Evolutionary conservation across 2,113 vertebrate genomes (phyloP).

Genomic region (Limanda limanda): DNA sequence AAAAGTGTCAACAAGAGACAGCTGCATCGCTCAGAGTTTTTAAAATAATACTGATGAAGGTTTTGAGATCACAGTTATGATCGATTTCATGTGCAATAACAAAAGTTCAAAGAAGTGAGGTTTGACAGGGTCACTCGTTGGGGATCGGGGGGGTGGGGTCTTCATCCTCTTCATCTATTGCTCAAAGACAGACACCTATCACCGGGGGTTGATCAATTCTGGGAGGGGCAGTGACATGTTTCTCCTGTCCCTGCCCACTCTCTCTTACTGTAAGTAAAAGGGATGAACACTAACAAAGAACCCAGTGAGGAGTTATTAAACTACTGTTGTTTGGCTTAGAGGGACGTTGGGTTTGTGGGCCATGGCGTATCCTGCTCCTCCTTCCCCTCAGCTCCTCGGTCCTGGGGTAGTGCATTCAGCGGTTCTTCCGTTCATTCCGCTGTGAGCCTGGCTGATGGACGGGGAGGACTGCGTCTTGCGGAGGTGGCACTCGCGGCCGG

Average conservation of each 20-base stretch:
- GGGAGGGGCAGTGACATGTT: slow-evolving; percentile 21
- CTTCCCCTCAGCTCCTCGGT: slow-evolving; percentile 83
- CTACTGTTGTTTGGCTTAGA: slow-evolving; percentile 43
- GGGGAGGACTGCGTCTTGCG: slow-evolving; percentile 96
- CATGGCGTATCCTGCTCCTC: slow-evolving; percentile 30
- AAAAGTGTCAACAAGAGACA: slow-evolving; percentile 38
- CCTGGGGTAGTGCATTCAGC: slow-evolving; percentile 75
- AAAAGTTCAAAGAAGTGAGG: slow-evolving; percentile 49
- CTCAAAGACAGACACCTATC: slow-evolving; percentile 60
- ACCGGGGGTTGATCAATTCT: slow-evolving; percentile 42
- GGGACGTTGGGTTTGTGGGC: slow-evolving; percentile 21
- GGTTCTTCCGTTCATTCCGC: slow-evolving; percentile 82
- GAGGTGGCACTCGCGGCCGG: slow-evolving; percentile 86
- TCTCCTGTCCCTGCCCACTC: not conserved
- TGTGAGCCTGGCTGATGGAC: slow-evolving; percentile 90
- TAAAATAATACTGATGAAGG: slow-evolving; percentile 71
- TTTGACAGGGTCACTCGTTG: slow-evolving; percentile 39
- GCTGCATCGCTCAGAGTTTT: slow-evolving; percentile 30
- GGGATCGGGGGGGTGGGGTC: slow-evolving; percentile 17
- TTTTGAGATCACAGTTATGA: slow-evolving; percentile 57
- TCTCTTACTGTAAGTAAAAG: slow-evolving; percentile 16
- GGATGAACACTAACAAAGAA: slow-evolving; percentile 23
- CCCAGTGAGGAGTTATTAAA: slow-evolving; percentile 17
- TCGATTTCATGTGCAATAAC: slow-evolving; percentile 69
- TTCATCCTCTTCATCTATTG: slow-evolving; percentile 60